These are phyloP conservation scores for Cynodonichthys magdalenae DNA, from an alignment of 2,797 vertebrate species.

Conservation along the genomic window DNA sequence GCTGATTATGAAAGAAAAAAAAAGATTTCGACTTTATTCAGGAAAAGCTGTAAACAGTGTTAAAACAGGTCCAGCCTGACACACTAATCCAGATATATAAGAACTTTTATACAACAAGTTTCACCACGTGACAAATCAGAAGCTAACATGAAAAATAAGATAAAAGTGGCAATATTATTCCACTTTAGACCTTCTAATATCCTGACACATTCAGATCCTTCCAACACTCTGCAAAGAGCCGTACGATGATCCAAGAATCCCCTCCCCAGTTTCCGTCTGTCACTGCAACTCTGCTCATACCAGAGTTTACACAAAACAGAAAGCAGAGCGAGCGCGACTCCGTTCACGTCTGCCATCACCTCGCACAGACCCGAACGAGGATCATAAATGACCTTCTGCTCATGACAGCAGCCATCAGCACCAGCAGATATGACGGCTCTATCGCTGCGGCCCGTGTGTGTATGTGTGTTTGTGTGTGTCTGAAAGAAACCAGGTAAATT, in stretches of 20 bases:
- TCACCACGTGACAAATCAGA: not conserved
- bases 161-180: not conserved
- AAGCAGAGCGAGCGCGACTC: conserved; percentile 25
- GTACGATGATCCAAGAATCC: conserved; percentile 21
- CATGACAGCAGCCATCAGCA: conserved; percentile 73
- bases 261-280: conserved; percentile 43
- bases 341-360: conserved; percentile 60
- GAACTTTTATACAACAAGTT: conserved; percentile 28
- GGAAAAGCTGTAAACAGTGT: conserved; percentile 14
- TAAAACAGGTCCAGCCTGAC: not conserved
- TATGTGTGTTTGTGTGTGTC: conserved; percentile 23
- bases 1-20: conserved; percentile 53
- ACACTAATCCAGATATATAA: conserved; percentile 55
- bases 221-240: conserved; percentile 7
- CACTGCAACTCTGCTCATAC: conserved; percentile 36
- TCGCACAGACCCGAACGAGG: conserved; percentile 26
- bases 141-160: not conserved
- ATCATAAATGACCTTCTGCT: conserved; percentile 61
- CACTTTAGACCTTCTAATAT: conserved; percentile 28
- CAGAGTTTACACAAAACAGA: conserved; percentile 50
- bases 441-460: conserved; percentile 42
- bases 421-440: conserved; percentile 61
- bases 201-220: conserved; percentile 31
- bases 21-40: conserved; percentile 47
- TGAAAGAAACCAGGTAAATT: conserved; percentile 30